These are phyloP conservation scores for Graphium colonna DNA, from an alignment of 2,888 invertebrate genomes.

Conservation along the genomic window DNA sequence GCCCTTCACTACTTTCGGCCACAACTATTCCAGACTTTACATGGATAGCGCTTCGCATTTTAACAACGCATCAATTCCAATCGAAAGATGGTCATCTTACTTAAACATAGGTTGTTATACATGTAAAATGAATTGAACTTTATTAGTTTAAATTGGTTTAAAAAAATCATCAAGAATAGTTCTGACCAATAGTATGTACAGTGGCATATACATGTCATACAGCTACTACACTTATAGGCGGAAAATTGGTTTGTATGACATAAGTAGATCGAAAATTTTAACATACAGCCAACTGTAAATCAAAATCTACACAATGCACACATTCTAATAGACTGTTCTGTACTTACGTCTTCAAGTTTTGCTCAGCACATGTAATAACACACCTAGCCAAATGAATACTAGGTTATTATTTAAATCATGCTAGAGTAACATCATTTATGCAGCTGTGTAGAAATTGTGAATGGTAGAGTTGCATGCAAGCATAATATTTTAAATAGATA, in stretches of 20 bases:
- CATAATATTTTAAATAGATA: conserved; percentile 24
- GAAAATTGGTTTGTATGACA: conserved; percentile 1
- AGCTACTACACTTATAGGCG: conserved; percentile 22
- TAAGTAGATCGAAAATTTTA: neutral
- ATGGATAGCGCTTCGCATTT: no score
- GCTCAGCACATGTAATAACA: conserved; percentile 73
- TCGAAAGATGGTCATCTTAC: no score
- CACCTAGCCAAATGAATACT: conserved; percentile 74
- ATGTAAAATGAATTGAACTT: no score
- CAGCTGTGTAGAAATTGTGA: neutral
- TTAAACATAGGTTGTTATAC: no score
- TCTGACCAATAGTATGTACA: no score
- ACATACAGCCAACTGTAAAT: neutral
- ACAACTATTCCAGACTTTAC: no score
- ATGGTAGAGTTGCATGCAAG: conserved; percentile 41
- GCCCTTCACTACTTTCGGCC: conserved; percentile 2
- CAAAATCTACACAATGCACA: conserved; percentile 22
- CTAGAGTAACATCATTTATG: conserved; percentile 26
- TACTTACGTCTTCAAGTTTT: conserved; percentile 74
- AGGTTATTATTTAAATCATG: conserved; percentile 58
- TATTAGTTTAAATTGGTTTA: no score
- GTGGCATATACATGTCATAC: no score
- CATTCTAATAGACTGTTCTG: conserved; percentile 28
- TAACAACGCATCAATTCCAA: no score
- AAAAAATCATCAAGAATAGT: no score